phyloP scores from a whole-genome alignment of 2,888 invertebrate genomes.

The Epirrhoe tristata region DNA sequence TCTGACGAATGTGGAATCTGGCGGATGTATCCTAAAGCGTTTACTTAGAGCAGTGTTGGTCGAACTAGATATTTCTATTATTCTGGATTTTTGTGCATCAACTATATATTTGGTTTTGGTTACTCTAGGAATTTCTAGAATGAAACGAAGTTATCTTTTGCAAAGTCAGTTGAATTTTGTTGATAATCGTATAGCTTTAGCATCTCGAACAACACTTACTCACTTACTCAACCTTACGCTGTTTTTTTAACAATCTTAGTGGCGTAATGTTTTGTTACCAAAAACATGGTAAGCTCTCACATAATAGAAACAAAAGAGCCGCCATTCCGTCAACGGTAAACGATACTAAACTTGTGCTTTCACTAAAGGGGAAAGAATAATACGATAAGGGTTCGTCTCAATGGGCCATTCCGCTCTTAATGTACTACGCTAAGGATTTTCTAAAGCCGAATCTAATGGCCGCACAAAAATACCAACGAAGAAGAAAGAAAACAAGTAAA shows the following conservation, averaged over 20 bases:
- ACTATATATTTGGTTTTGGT: too few species aligned
- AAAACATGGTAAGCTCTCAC: constrained; percentile 6
- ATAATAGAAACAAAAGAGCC: constrained; percentile 31
- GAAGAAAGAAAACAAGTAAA: constrained; percentile 30
- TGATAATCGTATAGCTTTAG: too few species aligned
- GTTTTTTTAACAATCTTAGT: neutral
- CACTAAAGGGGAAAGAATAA: constrained; percentile 59
- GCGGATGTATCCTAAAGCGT: too few species aligned
- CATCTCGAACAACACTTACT: too few species aligned
- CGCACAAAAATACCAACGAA: constrained; percentile 42
- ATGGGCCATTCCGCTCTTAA: constrained; percentile 60
- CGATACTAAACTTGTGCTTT: constrained; percentile 47
- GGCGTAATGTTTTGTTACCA: neutral
- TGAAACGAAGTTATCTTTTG: too few species aligned
- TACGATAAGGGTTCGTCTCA: constrained; percentile 61
- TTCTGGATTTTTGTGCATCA: too few species aligned
- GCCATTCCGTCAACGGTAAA: constrained; percentile 35
- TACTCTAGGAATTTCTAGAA: too few species aligned
- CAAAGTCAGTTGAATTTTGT: too few species aligned
- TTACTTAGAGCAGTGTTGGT: neutral
- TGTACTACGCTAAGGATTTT: constrained; percentile 53
- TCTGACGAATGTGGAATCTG: too few species aligned
- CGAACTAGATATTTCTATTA: too few species aligned
- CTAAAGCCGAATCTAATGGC: constrained; percentile 55
- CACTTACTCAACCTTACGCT: neutral